phyloP scores from a whole-genome alignment of 2,888 invertebrate genomes.

The Glyphotaelius pellucidus region DNA sequence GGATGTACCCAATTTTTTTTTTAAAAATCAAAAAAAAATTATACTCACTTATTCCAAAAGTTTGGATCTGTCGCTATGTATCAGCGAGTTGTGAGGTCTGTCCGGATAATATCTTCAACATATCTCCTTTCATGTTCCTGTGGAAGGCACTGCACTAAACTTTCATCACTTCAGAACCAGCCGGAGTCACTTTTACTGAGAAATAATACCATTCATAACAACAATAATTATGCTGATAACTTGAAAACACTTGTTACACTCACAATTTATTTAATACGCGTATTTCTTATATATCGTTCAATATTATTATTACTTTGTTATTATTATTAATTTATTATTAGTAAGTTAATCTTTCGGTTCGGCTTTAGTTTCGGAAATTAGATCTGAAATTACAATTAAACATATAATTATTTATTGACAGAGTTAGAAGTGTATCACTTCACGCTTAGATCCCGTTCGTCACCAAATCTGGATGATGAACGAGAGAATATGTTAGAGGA shows the following conservation, averaged over 20 bases:
- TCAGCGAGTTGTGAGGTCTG: constrained; percentile 36
- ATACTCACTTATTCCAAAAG: constrained; percentile 33
- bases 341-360: constrained; percentile 2
- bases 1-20: too few species aligned
- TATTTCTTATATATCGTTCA: neutral
- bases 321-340: neutral
- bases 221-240: neutral
- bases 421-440: too few species aligned
- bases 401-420: too few species aligned
- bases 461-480: too few species aligned
- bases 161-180: neutral
- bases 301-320: neutral
- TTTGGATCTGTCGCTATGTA: constrained; percentile 45
- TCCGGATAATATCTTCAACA: constrained; percentile 2
- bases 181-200: neutral
- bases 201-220: neutral
- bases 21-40: neutral
- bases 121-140: constrained; percentile 31
- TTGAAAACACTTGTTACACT: neutral
- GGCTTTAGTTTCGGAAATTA: neutral
- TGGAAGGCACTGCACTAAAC: constrained; percentile 1
- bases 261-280: neutral
- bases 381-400: neutral
- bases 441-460: too few species aligned
- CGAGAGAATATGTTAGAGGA: too few species aligned